Evolutionary conservation across 2,113 vertebrate genomes (phyloP), one percentile per base, ranked within the genome.

Genomic region (Megaceryle maxima): DNA sequence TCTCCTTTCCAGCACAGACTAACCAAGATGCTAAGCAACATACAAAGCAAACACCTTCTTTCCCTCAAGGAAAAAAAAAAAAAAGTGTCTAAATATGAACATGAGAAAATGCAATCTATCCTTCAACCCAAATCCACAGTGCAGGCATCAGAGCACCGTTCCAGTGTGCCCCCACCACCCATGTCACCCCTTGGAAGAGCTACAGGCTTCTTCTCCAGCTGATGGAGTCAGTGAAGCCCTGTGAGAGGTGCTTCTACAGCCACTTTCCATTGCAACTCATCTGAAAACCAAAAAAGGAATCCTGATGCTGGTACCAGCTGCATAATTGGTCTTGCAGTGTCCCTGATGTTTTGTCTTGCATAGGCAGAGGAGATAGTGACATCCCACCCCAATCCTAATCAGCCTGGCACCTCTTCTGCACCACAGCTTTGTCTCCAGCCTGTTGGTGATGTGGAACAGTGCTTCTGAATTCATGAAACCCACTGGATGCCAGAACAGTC

Each of bases 131-230:
- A 59, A 80, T 39, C n/a, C 48, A 56, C 20, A 11, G 19, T 10
- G 5, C 0, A 0, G 46, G 17, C 2, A 0, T 87, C 62, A 33
- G 22, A 39, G 48, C 2, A 1, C 22, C 17, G 11, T 31, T 81
- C 35, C 39, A 41, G 6, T 16, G 11, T 82, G 43, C 39, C 39
- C 39, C 10, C 28, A 55, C n/a, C 9, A 21, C 8, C 33, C 3
- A 0, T 18, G 55, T 46, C 37, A 80, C n/a, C 17, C 17, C 59
- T 83, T 1, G 3, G 16, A 85, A 57, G 68, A 73, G 55, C 29
- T 33, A 44, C 21, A 46, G 57, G 19, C 19, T 76, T 24, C 55
- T 44, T 21, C 41, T 90, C 10, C n/a, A 10, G n/a, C 13, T 56
- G 44, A 3, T 59, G 31, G 9, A 83, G 67, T 25, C 15, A 26